These are phyloP conservation scores for Rhincodon typus DNA, from an alignment of 2,797 vertebrate species.

Conservation along the genomic window DNA sequence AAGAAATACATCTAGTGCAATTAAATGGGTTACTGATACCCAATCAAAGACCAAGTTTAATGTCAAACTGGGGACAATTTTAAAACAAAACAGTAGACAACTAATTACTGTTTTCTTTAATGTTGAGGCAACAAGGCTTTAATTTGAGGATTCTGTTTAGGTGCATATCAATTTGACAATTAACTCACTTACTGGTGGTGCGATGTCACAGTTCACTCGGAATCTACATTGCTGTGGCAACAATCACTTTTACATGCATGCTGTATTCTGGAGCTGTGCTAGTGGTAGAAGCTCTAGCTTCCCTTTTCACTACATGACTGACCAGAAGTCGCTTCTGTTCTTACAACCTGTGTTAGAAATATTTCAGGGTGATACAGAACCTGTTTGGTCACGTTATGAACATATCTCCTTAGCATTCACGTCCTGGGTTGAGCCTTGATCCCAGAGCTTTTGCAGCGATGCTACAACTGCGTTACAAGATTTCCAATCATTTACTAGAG, in stretches of 20 bases:
- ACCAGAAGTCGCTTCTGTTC: background rate
- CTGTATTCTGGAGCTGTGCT: background rate
- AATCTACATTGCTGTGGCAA: background rate
- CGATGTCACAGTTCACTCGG: background rate
- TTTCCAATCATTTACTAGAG: background rate
- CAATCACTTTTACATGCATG: background rate
- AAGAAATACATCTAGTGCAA: background rate
- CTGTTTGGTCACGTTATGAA: no score
- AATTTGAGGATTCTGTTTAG: background rate
- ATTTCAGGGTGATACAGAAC: background rate
- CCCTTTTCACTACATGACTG: background rate
- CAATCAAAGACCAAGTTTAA: background rate
- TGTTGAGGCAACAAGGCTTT: background rate
- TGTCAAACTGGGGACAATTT: background rate
- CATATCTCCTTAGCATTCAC: background rate
- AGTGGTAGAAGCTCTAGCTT: background rate
- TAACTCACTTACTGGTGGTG: background rate
- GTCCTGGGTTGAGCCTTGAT: background rate
- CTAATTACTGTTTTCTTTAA: background rate
- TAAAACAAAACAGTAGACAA: background rate
- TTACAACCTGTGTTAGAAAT: background rate
- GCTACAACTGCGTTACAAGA: background rate
- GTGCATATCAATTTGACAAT: background rate
- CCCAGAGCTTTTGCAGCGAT: background rate
- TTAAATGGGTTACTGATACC: background rate